These are phyloP conservation scores for Egretta garzetta DNA, from an alignment of 2,113 vertebrate species.

Conservation along the genomic window DNA sequence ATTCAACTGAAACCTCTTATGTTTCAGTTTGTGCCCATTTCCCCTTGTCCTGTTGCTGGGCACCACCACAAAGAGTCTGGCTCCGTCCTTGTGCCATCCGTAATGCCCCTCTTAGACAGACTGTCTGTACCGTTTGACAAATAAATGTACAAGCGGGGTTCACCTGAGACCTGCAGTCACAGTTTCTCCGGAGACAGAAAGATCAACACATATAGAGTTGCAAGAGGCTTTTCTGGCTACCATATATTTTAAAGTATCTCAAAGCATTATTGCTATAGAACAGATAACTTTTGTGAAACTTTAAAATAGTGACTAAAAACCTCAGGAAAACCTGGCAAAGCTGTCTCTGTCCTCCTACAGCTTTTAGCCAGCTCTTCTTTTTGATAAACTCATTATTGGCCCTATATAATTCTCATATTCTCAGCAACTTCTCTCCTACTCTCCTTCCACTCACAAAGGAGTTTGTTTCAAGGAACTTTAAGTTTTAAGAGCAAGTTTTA, in stretches of 20 bases:
- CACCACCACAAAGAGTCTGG: too few relatives aligned
- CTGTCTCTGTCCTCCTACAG: conserved; percentile 48
- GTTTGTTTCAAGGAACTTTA: background rate
- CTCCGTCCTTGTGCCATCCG: background rate
- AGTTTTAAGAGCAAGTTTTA: background rate
- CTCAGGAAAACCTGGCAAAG: conserved; percentile 18
- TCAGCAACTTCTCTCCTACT: conserved; percentile 11
- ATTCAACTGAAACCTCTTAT: too few relatives aligned
- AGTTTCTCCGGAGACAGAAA: background rate
- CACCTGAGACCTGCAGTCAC: background rate
- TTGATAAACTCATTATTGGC: conserved; percentile 34
- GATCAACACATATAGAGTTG: background rate
- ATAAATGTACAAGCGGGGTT: background rate
- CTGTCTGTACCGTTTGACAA: background rate
- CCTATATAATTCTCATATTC: conserved; percentile 28
- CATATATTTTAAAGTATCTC: background rate
- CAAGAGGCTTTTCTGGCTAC: background rate
- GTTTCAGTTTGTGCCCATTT: too few relatives aligned
- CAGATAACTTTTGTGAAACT: background rate
- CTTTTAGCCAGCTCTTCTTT: conserved; percentile 52
- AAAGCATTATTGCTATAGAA: conserved; percentile 6
- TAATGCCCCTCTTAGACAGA: background rate
- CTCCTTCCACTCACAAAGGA: background rate
- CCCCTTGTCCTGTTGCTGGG: too few relatives aligned
- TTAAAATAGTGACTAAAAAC: background rate